Conservation (phyloP, 2,888 invertebrate species). For the Glaucopsyche alexis region DNA sequence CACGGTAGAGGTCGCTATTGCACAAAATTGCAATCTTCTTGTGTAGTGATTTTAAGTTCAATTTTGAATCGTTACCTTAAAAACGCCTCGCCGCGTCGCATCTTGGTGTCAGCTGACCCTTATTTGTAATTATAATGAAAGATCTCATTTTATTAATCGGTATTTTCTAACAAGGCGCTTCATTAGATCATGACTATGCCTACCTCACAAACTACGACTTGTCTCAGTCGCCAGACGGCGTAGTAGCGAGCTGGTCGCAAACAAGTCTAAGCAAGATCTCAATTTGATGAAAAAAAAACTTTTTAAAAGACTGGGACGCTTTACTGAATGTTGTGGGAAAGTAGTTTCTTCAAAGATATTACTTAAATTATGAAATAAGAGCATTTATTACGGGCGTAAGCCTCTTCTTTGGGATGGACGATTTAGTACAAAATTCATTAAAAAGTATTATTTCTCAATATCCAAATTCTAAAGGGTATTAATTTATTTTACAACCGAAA, state of each 20-base stretch:
- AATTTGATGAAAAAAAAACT: slow-evolving; percentile 80
- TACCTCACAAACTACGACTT: slow-evolving; percentile 77
- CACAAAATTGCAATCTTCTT: no score
- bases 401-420: slow-evolving; percentile 60
- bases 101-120: slow-evolving; percentile 35
- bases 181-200: slow-evolving; percentile 80
- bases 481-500: slow-evolving; percentile 59
- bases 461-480: slow-evolving; percentile 74
- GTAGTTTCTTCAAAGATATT: slow-evolving; percentile 77
- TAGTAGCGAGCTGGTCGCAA: slow-evolving; percentile 56
- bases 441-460: slow-evolving; percentile 76
- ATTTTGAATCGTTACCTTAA: no score
- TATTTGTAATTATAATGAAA: slow-evolving; percentile 80
- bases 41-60: no score
- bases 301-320: slow-evolving; percentile 80
- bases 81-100: no score
- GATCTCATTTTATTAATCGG: slow-evolving; percentile 81
- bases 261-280: slow-evolving; percentile 79
- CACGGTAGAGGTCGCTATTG: no score
- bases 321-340: slow-evolving; percentile 80
- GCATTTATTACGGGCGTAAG: slow-evolving; percentile 66
- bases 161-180: slow-evolving; percentile 81
- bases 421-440: slow-evolving; percentile 74
- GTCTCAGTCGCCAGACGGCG: slow-evolving; percentile 45
- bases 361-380: slow-evolving; percentile 78